phyloP scores from a whole-genome alignment of 2,888 invertebrate species.

The Nysson spinosus region DNA sequence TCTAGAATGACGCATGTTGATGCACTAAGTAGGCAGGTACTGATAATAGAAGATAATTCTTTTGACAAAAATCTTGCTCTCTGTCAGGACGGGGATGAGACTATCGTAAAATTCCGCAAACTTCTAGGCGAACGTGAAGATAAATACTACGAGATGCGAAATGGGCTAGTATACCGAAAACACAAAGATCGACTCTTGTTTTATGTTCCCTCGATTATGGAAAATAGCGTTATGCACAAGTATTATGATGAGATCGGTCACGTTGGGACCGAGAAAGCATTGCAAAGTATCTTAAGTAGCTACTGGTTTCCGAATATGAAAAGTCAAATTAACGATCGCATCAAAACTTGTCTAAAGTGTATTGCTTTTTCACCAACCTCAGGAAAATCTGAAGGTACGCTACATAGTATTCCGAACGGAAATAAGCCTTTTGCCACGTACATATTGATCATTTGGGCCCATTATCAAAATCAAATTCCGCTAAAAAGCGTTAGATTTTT shows the following conservation, averaged over 20 bases:
- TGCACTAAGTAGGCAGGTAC: conserved; percentile 3
- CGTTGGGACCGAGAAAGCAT: not conserved
- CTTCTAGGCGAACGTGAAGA: not conserved
- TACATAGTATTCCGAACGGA: conserved; percentile 7
- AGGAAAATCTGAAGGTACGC: not conserved
- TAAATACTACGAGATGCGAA: conserved; percentile 4
- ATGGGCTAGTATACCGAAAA: conserved; percentile 13
- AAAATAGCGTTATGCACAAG: not conserved
- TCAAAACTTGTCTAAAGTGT: conserved; percentile 13
- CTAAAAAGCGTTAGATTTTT: not conserved
- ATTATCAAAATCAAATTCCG: not conserved
- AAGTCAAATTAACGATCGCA: not conserved
- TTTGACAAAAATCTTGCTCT: conserved; percentile 19
- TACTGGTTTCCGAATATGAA: conserved; percentile 26
- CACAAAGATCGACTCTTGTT: not conserved
- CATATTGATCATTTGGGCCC: conserved; percentile 17
- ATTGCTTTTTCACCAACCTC: not conserved
- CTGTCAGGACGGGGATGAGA: not conserved
- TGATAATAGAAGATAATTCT: conserved; percentile 9
- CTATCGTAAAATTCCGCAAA: not conserved
- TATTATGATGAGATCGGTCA: conserved; percentile 22
- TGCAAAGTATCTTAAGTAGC: not conserved
- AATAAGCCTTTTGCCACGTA: not conserved
- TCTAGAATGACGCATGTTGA: conserved; percentile 10
- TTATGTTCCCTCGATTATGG: conserved; percentile 4